A percentile compares a stretch with the other conserved stretches of the same genome.
Conservation (phyloP, 30 jellyfish, hydroid and myxozoan genomes). For the Nemopilema nomurai region DNA sequence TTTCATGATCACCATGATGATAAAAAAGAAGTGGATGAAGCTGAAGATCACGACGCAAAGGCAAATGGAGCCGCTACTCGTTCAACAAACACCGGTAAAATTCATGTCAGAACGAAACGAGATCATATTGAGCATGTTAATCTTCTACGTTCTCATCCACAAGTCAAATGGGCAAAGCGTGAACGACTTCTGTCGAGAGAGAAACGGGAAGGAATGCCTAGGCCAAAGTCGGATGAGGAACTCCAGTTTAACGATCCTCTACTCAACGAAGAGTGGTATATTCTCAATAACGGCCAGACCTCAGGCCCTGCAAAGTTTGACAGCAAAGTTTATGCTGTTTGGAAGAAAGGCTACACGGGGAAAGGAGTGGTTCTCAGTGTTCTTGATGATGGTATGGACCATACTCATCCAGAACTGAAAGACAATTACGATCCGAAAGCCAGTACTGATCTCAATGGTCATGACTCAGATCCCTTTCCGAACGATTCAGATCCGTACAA, state of each 20-base stretch:
- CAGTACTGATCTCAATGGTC: constrained; percentile 93
- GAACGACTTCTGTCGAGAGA: constrained; percentile 81
- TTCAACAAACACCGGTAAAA: constrained; percentile 11
- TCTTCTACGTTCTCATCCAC: constrained; percentile 74
- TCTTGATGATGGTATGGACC: constrained; percentile 98
- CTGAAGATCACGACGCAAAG: neutral
- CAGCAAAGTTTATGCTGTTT: constrained; percentile 68
- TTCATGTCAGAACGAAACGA: constrained; percentile 61
- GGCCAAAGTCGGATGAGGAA: constrained; percentile 1
- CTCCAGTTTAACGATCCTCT: constrained; percentile 74
- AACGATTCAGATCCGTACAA: constrained; percentile 95
- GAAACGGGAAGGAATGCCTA: constrained; percentile 63
- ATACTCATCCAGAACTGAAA: constrained; percentile 94
- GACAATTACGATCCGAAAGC: constrained; percentile 92
- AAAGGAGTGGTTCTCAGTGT: constrained; percentile 89
- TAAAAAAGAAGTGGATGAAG: constrained; percentile 1
- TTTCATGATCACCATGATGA: constrained; percentile 47
- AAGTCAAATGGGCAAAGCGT: constrained; percentile 80
- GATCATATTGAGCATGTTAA: constrained; percentile 87
- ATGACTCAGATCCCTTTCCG: constrained; percentile 96
- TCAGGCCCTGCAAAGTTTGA: constrained; percentile 92
- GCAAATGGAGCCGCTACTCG: neutral
- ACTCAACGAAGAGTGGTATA: constrained; percentile 83
- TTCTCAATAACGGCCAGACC: constrained; percentile 84
- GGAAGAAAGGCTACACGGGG: constrained; percentile 94